A percentile compares a stretch with the other conserved stretches of the same genome.
Conservation (phyloP, 2,888 invertebrate genomes). For the Mallateleia sp. region DNA sequence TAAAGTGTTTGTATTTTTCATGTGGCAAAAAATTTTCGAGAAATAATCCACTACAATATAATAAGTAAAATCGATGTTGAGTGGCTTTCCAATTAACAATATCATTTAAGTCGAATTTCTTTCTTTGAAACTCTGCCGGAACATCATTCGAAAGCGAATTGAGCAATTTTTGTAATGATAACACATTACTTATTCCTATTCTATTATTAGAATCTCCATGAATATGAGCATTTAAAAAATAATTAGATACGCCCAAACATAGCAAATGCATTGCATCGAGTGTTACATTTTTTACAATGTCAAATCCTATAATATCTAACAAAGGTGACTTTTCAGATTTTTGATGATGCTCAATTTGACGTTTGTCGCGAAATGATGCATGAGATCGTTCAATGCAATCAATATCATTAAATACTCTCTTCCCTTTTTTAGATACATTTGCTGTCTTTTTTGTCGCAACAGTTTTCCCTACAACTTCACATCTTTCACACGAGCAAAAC, state of each 20-base stretch:
- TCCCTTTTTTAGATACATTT: background rate
- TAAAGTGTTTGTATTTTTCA: slow-evolving; percentile 66
- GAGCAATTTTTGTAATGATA: background rate
- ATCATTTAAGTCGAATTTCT: slow-evolving; percentile 59
- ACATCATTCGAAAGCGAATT: slow-evolving; percentile 5
- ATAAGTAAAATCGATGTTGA: slow-evolving; percentile 42
- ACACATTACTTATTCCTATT: too few relatives aligned
- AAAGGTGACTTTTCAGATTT: slow-evolving; percentile 33
- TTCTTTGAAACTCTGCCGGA: slow-evolving; percentile 77
- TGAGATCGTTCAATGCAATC: slow-evolving; percentile 32
- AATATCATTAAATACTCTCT: slow-evolving; percentile 57
- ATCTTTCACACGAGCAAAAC: slow-evolving; percentile 60
- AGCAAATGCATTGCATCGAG: slow-evolving; percentile 65
- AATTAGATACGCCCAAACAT: slow-evolving; percentile 17
- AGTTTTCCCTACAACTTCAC: slow-evolving; percentile 34
- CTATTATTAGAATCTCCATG: too few relatives aligned
- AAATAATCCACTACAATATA: slow-evolving; percentile 59
- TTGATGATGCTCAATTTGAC: slow-evolving; percentile 54
- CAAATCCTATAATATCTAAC: slow-evolving; percentile 34
- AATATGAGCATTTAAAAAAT: too few relatives aligned
- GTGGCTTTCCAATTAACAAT: slow-evolving; percentile 5
- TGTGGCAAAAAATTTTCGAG: slow-evolving; percentile 54
- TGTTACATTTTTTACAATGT: slow-evolving; percentile 41
- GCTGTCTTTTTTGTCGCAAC: too few relatives aligned
- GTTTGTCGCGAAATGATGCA: slow-evolving; percentile 34